Percentiles rank a stretch among this genome's conserved stretches.
Conservation (phyloP, 1,140 invertebrate genomes). For the Frieseomelitta varia region DNA sequence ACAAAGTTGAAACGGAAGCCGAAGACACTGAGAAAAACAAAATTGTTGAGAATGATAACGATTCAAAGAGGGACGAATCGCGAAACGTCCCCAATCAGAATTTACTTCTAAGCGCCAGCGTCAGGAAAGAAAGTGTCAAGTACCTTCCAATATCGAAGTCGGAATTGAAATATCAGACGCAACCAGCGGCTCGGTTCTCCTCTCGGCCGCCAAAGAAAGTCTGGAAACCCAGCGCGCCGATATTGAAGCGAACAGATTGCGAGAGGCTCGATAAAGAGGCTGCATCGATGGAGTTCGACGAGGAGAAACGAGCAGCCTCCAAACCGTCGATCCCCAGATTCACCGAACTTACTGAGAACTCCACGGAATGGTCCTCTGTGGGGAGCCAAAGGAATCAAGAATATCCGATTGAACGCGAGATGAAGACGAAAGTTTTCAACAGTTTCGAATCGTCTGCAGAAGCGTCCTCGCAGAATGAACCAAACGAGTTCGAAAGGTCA, state of each 20-base stretch:
- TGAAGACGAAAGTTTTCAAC: neutral
- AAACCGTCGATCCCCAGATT: neutral
- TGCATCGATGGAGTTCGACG: neutral
- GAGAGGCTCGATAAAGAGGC: neutral
- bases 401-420: neutral
- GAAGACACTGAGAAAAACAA: too few species aligned
- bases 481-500: neutral
- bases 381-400: neutral
- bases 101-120: rapidly evolving
- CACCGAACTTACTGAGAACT: neutral
- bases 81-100: too few species aligned
- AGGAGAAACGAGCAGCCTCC: too few species aligned
- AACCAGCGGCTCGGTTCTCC: neutral
- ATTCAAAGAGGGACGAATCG: rapidly evolving
- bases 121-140: neutral
- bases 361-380: neutral
- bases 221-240: neutral
- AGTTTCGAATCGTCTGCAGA: too few species aligned
- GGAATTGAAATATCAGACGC: neutral
- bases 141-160: slow-evolving; percentile 11
- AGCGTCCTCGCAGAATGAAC: too few species aligned
- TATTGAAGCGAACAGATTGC: too few species aligned
- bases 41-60: neutral
- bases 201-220: neutral
- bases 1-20: neutral